Evolutionary conservation across 2,113 vertebrate species (phyloP).

Genomic region (Nannobrachium achirus): DNA sequence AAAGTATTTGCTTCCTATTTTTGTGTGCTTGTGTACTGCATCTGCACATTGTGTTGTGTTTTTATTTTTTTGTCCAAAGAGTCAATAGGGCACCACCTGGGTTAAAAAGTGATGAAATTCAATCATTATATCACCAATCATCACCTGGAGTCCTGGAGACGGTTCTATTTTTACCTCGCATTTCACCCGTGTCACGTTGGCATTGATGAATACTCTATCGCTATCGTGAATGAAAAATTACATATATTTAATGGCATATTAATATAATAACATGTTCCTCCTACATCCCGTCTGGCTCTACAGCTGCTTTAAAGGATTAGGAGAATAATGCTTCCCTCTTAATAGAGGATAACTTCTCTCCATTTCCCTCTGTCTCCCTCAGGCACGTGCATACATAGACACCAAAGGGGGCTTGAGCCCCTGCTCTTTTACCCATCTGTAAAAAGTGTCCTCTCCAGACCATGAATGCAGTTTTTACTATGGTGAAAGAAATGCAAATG

Average conservation of each 20-base stretch:
- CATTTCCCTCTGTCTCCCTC: no score
- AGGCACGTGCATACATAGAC: no score
- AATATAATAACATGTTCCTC: no score
- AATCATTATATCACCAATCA: conserved; percentile 42
- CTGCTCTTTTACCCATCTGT: no score
- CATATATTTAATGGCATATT: no score
- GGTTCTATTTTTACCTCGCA: conserved; percentile 41
- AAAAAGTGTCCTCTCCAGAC: no score
- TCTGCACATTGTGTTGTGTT: conserved; percentile 14
- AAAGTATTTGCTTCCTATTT: background rate
- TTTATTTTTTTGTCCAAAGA: conserved; percentile 37
- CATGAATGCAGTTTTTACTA: no score
- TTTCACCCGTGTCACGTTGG: conserved; percentile 32
- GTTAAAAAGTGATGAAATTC: conserved; percentile 57
- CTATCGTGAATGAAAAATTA: conserved; percentile 18
- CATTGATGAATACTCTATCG: conserved; percentile 27
- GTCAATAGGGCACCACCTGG: conserved; percentile 56
- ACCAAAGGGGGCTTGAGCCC: no score
- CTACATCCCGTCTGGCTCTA: no score
- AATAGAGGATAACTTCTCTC: background rate
- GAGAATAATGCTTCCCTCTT: background rate
- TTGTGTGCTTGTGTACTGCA: conserved; percentile 14
- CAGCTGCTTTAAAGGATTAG: no score
- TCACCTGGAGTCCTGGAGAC: conserved; percentile 30
- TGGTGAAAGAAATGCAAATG: no score